A percentile compares a stretch with the other conserved stretches of the same genome.
Evolutionary conservation across 2,888 invertebrate genomes (phyloP).

Genomic region (Drosophila koepferae): DNA sequence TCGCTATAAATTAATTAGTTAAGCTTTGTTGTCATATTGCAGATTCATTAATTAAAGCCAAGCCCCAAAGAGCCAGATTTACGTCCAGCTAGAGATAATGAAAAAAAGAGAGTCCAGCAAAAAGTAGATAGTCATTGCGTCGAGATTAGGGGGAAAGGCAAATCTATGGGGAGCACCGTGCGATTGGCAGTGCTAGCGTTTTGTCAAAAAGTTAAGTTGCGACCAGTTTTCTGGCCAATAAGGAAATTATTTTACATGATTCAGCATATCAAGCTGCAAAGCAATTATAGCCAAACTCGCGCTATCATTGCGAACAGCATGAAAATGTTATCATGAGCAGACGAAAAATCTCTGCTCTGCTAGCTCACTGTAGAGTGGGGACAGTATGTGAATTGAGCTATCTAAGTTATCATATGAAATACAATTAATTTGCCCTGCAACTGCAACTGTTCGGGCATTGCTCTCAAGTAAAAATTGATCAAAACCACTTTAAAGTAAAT

Average conservation of each 20-base stretch:
- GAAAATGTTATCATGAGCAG: slow-evolving; percentile 34
- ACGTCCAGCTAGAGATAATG: slow-evolving; percentile 63
- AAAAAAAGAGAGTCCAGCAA: slow-evolving; percentile 33
- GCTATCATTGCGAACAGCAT: slow-evolving; percentile 51
- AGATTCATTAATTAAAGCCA: slow-evolving; percentile 71
- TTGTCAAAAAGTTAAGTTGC: slow-evolving; percentile 72
- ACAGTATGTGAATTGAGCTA: slow-evolving; percentile 19
- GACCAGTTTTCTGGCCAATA: slow-evolving; percentile 54
- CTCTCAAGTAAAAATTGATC: neutral
- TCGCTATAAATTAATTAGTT: slow-evolving; percentile 71
- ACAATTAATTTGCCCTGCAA: slow-evolving; percentile 16
- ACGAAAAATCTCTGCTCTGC: slow-evolving; percentile 5
- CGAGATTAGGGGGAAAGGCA: slow-evolving; percentile 10
- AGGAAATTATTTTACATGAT: slow-evolving; percentile 74
- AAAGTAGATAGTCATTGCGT: slow-evolving; percentile 52
- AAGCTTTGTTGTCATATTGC: slow-evolving; percentile 68
- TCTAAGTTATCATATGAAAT: slow-evolving; percentile 15
- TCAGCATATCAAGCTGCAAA: slow-evolving; percentile 61
- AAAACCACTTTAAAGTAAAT: neutral
- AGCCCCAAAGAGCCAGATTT: slow-evolving; percentile 60
- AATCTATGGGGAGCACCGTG: slow-evolving; percentile 19
- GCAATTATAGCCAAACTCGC: slow-evolving; percentile 71
- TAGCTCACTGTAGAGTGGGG: slow-evolving; percentile 8
- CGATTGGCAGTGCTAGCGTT: slow-evolving; percentile 47
- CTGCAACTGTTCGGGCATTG: neutral